Evolutionary conservation across 2,113 vertebrate species (phyloP).

Genomic region (Nyctibius bracteatus): DNA sequence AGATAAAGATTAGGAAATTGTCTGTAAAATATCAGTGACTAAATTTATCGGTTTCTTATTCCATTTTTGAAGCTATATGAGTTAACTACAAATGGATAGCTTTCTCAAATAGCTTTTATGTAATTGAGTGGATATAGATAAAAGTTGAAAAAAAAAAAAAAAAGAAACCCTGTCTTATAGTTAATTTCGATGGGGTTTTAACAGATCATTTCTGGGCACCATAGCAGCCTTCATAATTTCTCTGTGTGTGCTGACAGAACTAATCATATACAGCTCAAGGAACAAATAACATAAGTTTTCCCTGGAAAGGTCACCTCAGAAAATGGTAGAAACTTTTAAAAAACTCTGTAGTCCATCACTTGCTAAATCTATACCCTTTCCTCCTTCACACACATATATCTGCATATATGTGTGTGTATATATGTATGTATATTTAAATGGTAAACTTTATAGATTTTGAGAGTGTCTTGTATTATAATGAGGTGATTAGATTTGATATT

Average conservation of each 20-base stretch:
- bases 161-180: neutral
- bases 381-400: neutral
- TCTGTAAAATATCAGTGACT: neutral
- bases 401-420: rapidly evolving
- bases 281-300: conserved; percentile 39
- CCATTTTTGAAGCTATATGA: conserved; percentile 26
- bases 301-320: conserved; percentile 27
- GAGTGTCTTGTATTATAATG: neutral
- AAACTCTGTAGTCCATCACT: neutral
- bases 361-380: neutral
- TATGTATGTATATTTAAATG: neutral
- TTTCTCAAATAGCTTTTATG: conserved; percentile 44
- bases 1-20: neutral
- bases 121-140: conserved; percentile 45
- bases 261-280: conserved; percentile 7
- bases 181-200: conserved; percentile 58
- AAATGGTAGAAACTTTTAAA: neutral
- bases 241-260: conserved; percentile 34
- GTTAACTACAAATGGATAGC: conserved; percentile 16
- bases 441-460: neutral
- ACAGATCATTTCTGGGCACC: conserved; percentile 8
- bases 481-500: neutral
- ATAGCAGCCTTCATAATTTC: conserved; percentile 45
- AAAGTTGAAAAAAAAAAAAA: conserved; percentile 18
- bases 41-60: neutral